A percentile compares a stretch with the other conserved stretches of the same genome.
Evolutionary conservation across 1,140 invertebrate species (phyloP).

Genomic region (Tenebrio molitor): DNA sequence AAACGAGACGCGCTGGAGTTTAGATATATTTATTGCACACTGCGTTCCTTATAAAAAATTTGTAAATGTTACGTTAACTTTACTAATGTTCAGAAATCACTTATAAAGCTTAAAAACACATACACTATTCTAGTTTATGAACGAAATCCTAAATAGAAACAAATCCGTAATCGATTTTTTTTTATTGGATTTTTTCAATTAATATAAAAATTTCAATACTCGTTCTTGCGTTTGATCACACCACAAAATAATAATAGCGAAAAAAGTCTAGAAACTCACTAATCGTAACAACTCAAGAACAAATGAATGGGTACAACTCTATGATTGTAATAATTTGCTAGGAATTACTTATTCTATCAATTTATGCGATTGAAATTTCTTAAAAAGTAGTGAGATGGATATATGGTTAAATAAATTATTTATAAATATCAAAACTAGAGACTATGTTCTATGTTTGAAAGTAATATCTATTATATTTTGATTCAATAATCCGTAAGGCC

Average conservation of each 20-base stretch:
- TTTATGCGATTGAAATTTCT: slow-evolving; percentile 33
- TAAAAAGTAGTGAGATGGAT: slow-evolving; percentile 38
- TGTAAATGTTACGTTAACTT: slow-evolving; percentile 39
- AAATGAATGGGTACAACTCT: slow-evolving; percentile 22
- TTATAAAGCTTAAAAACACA: slow-evolving; percentile 39
- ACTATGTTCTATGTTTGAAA: slow-evolving; percentile 39
- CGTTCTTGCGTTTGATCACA: slow-evolving; percentile 7
- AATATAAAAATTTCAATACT: slow-evolving; percentile 8
- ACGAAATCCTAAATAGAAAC: slow-evolving; percentile 25
- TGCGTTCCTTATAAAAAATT: slow-evolving; percentile 46
- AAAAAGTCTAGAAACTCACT: not conserved
- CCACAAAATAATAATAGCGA: not conserved
- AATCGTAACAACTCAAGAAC: too few species aligned
- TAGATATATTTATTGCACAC: slow-evolving; percentile 43
- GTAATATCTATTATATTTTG: slow-evolving; percentile 26
- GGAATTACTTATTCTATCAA: slow-evolving; percentile 4
- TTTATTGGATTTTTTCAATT: not conserved
- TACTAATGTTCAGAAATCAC: slow-evolving; percentile 40
- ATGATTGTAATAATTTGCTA: slow-evolving; percentile 14
- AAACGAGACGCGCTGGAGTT: not conserved
- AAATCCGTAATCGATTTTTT: slow-evolving; percentile 17
- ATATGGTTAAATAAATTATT: slow-evolving; percentile 39
- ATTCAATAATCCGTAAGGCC: slow-evolving; percentile 37
- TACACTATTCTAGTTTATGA: slow-evolving; percentile 29
- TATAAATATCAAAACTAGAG: slow-evolving; percentile 40